Evolutionary conservation across 1,140 invertebrate species (phyloP).

Genomic region (Solenopsis invicta): DNA sequence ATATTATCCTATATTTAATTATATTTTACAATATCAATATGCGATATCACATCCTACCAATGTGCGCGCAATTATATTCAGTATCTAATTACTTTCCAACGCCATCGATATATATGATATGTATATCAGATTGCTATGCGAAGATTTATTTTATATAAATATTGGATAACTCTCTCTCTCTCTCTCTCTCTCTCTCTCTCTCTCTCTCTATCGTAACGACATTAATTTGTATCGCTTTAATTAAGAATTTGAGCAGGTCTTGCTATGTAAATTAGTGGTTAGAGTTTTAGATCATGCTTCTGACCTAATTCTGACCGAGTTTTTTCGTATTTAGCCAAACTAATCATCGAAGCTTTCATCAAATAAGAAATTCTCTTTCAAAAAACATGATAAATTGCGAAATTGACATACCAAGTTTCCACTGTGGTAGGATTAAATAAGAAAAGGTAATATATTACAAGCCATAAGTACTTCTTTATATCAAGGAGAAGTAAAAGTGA

Average conservation of each 20-base stretch:
- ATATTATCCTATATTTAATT: conserved; percentile 39
- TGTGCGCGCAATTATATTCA: conserved; percentile 45
- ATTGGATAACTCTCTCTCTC: background rate
- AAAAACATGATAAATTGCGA: conserved; percentile 55
- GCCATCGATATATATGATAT: conserved; percentile 23
- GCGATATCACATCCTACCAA: conserved; percentile 5
- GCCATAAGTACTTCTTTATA: background rate
- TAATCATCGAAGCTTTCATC: conserved; percentile 4
- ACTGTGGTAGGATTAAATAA: conserved; percentile 43
- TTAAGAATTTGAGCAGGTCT: conserved; percentile 29
- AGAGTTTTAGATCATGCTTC: background rate
- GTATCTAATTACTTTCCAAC: conserved; percentile 54
- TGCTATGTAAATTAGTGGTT: conserved; percentile 31
- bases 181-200: background rate
- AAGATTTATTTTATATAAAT: conserved; percentile 57
- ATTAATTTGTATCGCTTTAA: conserved; percentile 55
- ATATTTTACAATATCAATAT: conserved; percentile 41
- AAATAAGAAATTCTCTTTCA: conserved; percentile 18
- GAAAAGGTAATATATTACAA: background rate
- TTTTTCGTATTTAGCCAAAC: conserved; percentile 23
- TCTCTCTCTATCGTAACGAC: conserved; percentile 11
- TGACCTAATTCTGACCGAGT: conserved; percentile 9
- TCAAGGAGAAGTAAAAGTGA: conserved; percentile 27
- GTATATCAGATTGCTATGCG: conserved; percentile 49
- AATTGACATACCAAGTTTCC: conserved; percentile 1